Evolutionary conservation across 2,113 vertebrate species (phyloP).

Genomic region (Lagopus muta): DNA sequence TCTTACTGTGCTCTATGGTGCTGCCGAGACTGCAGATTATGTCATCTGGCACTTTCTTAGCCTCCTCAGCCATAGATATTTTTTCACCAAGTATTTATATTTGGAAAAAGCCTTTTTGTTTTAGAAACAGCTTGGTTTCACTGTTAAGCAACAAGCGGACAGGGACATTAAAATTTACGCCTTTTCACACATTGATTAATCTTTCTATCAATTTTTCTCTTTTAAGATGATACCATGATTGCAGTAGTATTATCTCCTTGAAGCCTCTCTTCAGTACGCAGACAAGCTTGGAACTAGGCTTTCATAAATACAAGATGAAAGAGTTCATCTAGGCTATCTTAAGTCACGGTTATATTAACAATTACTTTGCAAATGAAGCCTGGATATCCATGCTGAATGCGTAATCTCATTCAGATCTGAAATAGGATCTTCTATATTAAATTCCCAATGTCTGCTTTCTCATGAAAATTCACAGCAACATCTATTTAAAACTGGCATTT

Average conservation of each 20-base stretch:
- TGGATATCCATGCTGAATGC: background rate
- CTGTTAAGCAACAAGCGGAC: background rate
- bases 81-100: no score
- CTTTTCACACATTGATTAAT: conserved; percentile 16
- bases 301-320: conserved; percentile 37
- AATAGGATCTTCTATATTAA: background rate
- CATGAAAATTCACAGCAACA: background rate
- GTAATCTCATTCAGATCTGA: conserved; percentile 14
- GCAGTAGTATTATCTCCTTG: background rate
- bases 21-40: background rate
- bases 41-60: background rate
- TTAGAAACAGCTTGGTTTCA: background rate
- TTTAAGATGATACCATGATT: background rate
- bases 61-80: background rate
- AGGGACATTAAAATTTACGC: background rate
- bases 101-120: background rate
- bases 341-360: conserved; percentile 27
- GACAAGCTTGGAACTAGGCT: conserved; percentile 30
- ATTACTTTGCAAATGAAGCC: conserved; percentile 32
- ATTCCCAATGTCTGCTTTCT: conserved; percentile 3
- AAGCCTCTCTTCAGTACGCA: background rate
- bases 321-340: conserved; percentile 21
- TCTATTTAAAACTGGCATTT: background rate
- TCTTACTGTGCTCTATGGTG: background rate
- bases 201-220: background rate